These are phyloP conservation scores for Ammodytes marinus DNA, from an alignment of 2,113 vertebrate genomes.

Conservation along the genomic window DNA sequence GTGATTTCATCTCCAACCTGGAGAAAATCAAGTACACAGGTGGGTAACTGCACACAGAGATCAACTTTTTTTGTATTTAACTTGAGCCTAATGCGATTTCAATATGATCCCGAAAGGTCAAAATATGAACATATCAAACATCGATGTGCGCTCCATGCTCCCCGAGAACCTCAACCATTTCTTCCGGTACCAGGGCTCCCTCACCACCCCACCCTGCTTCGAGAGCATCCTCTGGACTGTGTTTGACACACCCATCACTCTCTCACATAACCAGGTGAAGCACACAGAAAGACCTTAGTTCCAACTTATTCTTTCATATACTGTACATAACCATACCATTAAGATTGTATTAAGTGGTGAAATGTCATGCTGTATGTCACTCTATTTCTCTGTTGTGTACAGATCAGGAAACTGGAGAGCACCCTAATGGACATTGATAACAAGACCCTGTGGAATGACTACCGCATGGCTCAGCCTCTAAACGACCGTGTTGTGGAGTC, in stretches of 20 bases:
- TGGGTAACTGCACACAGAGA: constrained; percentile 63
- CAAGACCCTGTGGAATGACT: constrained; percentile 87
- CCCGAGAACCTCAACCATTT: constrained; percentile 89
- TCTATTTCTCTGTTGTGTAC: not conserved
- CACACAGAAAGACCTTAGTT: not conserved
- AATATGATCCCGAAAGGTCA: constrained; percentile 79
- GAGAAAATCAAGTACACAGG: constrained; percentile 87
- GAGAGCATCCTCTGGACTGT: constrained; percentile 93
- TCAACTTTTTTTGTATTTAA: accelerated
- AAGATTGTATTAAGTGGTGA: not conserved
- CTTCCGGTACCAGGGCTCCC: constrained; percentile 91
- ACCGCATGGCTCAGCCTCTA: constrained; percentile 89
- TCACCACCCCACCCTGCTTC: constrained; percentile 91
- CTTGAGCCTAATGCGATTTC: not conserved
- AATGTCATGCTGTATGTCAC: too few species aligned
- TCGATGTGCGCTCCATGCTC: constrained; percentile 90
- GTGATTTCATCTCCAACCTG: constrained; percentile 89
- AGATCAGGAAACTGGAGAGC: constrained; percentile 89
- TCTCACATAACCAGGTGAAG: constrained; percentile 90
- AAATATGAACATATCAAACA: constrained; percentile 78
- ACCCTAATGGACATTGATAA: constrained; percentile 89
- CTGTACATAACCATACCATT: not conserved
- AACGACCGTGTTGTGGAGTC: constrained; percentile 87
- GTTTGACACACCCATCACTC: constrained; percentile 87
- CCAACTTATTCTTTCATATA: not conserved